Conservation (phyloP, 30 jellyfish, hydroid and myxozoan genomes). For the Cassiopea xamachana region DNA sequence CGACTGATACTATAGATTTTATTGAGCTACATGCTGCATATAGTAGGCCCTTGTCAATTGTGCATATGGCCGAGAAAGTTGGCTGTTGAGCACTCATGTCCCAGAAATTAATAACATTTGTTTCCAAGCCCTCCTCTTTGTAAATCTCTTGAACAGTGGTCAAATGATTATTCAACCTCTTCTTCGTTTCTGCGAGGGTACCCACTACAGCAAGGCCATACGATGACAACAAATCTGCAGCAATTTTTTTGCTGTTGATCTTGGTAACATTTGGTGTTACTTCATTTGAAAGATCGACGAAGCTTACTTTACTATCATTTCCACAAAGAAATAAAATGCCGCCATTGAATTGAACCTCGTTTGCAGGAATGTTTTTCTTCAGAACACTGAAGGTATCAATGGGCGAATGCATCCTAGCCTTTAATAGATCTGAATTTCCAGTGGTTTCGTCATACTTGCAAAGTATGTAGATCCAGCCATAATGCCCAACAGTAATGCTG, state of each 20-base stretch:
- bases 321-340: slow-evolving; percentile 25
- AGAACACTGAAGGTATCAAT: slow-evolving; percentile 1
- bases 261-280: slow-evolving; percentile 35
- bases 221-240: too few relatives aligned
- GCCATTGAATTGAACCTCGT: slow-evolving; percentile 5
- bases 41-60: too few relatives aligned
- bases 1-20: too few relatives aligned
- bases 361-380: background rate
- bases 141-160: too few relatives aligned
- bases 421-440: background rate
- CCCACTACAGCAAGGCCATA: too few relatives aligned
- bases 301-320: slow-evolving; percentile 27
- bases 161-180: too few relatives aligned
- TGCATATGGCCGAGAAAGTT: too few relatives aligned
- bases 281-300: slow-evolving; percentile 13
- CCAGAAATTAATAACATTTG: too few relatives aligned
- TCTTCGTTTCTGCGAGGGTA: too few relatives aligned
- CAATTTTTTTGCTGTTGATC: slow-evolving; percentile 11
- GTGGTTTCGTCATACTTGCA: background rate
- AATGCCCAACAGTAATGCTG: slow-evolving; percentile 15
- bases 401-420: slow-evolving; percentile 39
- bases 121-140: too few relatives aligned
- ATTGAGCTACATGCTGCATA: too few relatives aligned
- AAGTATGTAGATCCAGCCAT: slow-evolving; percentile 32
- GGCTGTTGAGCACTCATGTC: too few relatives aligned